Conservation (phyloP, 1,140 invertebrate species). For the Globodera rostochiensis region DNA sequence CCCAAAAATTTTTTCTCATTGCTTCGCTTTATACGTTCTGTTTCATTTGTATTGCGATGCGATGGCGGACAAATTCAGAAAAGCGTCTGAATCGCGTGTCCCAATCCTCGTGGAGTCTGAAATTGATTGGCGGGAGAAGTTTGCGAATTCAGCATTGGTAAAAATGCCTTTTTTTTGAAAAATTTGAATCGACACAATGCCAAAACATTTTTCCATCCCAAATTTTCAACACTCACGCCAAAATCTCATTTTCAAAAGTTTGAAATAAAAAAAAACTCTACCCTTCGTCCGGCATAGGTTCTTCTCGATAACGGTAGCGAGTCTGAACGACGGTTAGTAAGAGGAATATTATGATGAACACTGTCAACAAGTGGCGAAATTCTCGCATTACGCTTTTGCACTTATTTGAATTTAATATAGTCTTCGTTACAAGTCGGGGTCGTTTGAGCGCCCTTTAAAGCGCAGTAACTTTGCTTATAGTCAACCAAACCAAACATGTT, state of each 20-base stretch:
- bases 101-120: neutral
- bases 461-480: too few relatives aligned
- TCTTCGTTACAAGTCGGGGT: too few relatives aligned
- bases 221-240: too few relatives aligned
- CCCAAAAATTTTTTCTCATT: too few relatives aligned
- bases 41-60: neutral
- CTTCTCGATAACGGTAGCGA: neutral
- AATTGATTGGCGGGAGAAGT: neutral
- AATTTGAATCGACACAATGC: neutral
- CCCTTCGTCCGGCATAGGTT: conserved; percentile 8
- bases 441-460: too few relatives aligned
- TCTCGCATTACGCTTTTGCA: neutral
- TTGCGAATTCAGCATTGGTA: neutral
- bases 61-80: neutral
- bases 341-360: neutral
- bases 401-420: neutral
- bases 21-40: too few relatives aligned
- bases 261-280: neutral
- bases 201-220: neutral
- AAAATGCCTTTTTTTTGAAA: too few relatives aligned
- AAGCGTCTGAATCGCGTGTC: neutral
- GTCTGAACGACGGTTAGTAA: neutral
- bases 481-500: too few relatives aligned
- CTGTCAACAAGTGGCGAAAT: neutral
- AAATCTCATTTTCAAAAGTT: too few relatives aligned